Evolutionary conservation across 2,888 invertebrate genomes (phyloP), one percentile per base, ranked within the genome.

Genomic region (Pasiphila rectangulata): DNA sequence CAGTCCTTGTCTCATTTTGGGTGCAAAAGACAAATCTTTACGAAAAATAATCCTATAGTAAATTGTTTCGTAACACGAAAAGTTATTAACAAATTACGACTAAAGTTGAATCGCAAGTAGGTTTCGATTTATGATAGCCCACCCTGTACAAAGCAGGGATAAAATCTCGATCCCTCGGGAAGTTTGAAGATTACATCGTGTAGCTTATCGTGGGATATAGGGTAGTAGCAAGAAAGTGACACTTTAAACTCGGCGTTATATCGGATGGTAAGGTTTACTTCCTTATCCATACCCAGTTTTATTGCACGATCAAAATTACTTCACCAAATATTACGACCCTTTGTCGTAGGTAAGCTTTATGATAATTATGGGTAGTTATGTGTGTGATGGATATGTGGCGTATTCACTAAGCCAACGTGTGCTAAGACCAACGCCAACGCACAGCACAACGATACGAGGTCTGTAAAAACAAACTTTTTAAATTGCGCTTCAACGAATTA

Each of bases 191-290:
- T 49, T 49, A 49, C 39, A 39, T 49, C 39, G 35, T n/a, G 35
- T 23, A 49, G 39, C 48, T 49, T 49, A 49, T 44, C 48, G 34
- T 49, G 20, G 42, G 42, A 42, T 47, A 47, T 38, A 49, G 48
- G 43, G 39, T 24, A 48, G 29, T 48, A 36, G 40, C 44, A 35
- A 42, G 48, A 44, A 48, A 49, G 39, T 44, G 39, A 40, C 39
- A 44, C 35, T 44, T 49, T 44, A 44, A 40, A 40, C 39, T 25
- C 44, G 13, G 39, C 24, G 44, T 47, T 43, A 47, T 47, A 47
- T 42, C 27, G 37, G 7, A 42, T 37, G 47, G 47, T 47, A 47
- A 42, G 17, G 25, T 42, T 37, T 47, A 38, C 47, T 37, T 32
- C 20, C 30, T 32, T 38, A 47, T 24, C 37, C 23, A 15, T 34